Conservation (phyloP, 2,797 vertebrate genomes). For the Danio jaintianensis region DNA sequence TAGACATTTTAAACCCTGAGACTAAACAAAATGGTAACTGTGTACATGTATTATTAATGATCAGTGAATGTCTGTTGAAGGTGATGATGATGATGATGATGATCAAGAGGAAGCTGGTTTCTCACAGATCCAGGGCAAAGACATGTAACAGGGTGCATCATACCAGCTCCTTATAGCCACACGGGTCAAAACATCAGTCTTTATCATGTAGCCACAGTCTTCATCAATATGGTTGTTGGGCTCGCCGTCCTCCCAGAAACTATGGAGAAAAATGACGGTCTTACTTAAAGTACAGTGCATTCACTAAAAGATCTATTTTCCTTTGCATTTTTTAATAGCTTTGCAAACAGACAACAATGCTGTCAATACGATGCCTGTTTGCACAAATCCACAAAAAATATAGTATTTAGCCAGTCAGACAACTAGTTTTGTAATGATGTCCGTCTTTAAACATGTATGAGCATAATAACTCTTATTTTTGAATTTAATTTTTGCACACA, state of each 20-base stretch:
- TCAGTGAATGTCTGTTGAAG: not conserved
- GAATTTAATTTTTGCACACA: too few relatives aligned
- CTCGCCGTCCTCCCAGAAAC: conserved; percentile 78
- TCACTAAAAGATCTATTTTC: too few relatives aligned
- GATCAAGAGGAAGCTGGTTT: conserved; percentile 46
- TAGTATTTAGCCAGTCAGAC: too few relatives aligned
- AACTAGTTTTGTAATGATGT: too few relatives aligned
- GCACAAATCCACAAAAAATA: too few relatives aligned
- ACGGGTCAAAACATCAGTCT: conserved; percentile 63
- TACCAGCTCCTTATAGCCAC: conserved; percentile 73
- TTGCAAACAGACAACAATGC: too few relatives aligned
- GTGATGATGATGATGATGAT: not conserved
- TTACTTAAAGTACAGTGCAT: too few relatives aligned
- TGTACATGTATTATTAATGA: not conserved
- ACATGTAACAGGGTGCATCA: conserved; percentile 73
- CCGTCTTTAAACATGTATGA: too few relatives aligned
- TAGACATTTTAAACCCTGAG: conserved; percentile 2
- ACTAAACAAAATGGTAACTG: not conserved
- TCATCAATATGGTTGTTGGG: conserved; percentile 80
- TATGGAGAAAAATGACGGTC: conserved; percentile 38
- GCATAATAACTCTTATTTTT: too few relatives aligned
- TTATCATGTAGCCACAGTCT: conserved; percentile 79
- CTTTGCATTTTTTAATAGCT: too few relatives aligned
- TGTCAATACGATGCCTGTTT: too few relatives aligned
- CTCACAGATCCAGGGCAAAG: conserved; percentile 73